These are phyloP conservation scores for Trichomalopsis sarcophagae DNA, from an alignment of 1,140 invertebrate genomes.

Conservation along the genomic window DNA sequence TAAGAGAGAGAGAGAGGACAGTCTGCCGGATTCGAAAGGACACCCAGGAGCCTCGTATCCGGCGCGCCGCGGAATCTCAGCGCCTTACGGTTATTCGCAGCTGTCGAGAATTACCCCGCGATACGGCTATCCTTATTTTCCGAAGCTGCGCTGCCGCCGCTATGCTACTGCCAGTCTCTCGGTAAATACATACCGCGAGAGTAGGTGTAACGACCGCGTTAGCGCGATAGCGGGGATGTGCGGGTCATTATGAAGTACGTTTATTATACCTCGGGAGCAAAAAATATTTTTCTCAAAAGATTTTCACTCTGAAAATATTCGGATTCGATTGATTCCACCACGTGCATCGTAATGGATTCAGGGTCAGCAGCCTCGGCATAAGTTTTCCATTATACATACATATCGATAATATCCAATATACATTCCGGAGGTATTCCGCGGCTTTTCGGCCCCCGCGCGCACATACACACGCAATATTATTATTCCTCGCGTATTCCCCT, in stretches of 20 bases:
- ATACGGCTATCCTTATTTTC: conserved; percentile 47
- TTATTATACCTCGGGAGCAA: conserved; percentile 32
- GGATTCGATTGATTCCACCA: conserved; percentile 42
- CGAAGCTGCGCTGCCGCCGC: background rate
- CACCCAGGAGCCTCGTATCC: conserved; percentile 47
- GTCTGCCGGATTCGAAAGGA: conserved; percentile 42
- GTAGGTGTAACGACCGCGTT: conserved; percentile 21
- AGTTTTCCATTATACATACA: conserved; percentile 68
- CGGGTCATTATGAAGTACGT: conserved; percentile 40
- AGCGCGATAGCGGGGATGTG: conserved; percentile 17
- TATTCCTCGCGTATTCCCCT: conserved; percentile 34
- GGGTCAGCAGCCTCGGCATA: conserved; percentile 61
- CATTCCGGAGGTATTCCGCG: conserved; percentile 62
- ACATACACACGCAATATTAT: conserved; percentile 14
- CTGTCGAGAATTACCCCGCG: conserved; percentile 50
- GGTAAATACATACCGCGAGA: conserved; percentile 38
- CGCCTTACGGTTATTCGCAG: conserved; percentile 40
- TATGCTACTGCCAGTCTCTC: background rate
- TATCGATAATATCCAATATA: conserved; percentile 70
- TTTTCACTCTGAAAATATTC: background rate
- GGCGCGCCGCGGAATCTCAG: conserved; percentile 39
- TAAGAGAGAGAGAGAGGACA: conserved; percentile 17
- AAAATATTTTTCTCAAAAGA: background rate
- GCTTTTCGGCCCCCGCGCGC: conserved; percentile 23
- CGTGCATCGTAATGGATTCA: conserved; percentile 62